Evolutionary conservation across 2,113 vertebrate genomes (phyloP).

Genomic region (Vicugna pacos): DNA sequence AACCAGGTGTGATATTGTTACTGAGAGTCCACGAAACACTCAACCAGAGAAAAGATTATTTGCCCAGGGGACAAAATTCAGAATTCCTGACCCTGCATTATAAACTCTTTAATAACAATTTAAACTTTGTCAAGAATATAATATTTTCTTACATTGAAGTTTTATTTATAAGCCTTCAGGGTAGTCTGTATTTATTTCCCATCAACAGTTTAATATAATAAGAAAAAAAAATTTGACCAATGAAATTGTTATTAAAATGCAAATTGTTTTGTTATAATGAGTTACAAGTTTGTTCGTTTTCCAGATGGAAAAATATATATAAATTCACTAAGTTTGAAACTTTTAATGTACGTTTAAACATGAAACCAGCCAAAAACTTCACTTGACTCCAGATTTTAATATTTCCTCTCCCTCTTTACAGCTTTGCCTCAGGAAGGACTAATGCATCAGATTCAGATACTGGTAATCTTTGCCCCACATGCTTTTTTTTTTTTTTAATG

Average conservation of each 20-base stretch:
- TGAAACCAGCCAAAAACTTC: not conserved
- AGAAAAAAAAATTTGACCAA: not conserved
- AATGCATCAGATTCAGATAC: not conserved
- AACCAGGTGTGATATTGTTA: not conserved
- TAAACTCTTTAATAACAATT: not conserved
- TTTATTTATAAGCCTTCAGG: not conserved
- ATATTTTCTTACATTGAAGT: not conserved
- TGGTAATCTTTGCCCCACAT: not conserved
- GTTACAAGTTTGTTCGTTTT: not conserved
- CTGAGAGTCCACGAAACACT: not conserved
- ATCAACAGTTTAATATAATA: not conserved
- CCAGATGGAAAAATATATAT: not conserved
- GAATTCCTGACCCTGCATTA: not conserved
- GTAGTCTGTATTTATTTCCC: conserved; percentile 22
- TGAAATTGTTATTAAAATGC: conserved; percentile 34
- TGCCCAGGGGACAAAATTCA: not conserved
- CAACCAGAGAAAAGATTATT: not conserved
- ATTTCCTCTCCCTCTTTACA: not conserved
- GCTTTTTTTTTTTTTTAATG: not conserved
- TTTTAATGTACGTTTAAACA: not conserved
- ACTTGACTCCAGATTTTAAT: not conserved
- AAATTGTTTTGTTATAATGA: not conserved
- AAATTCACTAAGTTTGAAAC: not conserved
- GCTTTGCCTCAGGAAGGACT: not conserved
- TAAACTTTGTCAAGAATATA: conserved; percentile 1